phyloP scores from a whole-genome alignment of 2,888 invertebrate species.

The Noctua janthe region DNA sequence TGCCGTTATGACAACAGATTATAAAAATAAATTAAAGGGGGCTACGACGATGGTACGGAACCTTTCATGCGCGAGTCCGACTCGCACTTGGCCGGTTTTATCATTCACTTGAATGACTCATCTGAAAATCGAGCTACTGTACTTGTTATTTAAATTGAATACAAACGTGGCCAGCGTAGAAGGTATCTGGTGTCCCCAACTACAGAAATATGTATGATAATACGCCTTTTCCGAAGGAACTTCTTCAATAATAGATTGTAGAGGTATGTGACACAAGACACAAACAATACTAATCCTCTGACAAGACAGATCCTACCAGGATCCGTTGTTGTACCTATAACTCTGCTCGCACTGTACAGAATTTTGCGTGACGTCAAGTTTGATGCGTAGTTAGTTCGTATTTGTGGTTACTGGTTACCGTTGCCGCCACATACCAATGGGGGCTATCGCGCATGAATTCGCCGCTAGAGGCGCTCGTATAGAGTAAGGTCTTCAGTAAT shows the following conservation, averaged over 20 bases:
- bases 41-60: too few relatives aligned
- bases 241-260: not conserved
- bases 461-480: too few relatives aligned
- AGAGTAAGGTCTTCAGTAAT: too few relatives aligned
- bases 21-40: too few relatives aligned
- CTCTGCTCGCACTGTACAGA: not conserved
- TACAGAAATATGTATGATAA: not conserved
- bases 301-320: not conserved
- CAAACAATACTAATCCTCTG: not conserved
- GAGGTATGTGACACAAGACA: not conserved
- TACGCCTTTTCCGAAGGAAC: not conserved
- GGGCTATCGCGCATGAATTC: too few relatives aligned
- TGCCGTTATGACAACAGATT: too few relatives aligned
- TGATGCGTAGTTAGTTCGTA: not conserved
- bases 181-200: not conserved
- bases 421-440: not conserved
- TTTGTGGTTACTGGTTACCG: not conserved
- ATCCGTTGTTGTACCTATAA: not conserved
- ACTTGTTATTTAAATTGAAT: not conserved
- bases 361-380: not conserved
- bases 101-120: not conserved
- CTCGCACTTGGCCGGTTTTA: not conserved
- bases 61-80: too few relatives aligned
- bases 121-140: not conserved
- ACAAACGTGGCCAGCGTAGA: not conserved